Conservation (phyloP, 2,888 invertebrate genomes). For the Coelopa pilipes region DNA sequence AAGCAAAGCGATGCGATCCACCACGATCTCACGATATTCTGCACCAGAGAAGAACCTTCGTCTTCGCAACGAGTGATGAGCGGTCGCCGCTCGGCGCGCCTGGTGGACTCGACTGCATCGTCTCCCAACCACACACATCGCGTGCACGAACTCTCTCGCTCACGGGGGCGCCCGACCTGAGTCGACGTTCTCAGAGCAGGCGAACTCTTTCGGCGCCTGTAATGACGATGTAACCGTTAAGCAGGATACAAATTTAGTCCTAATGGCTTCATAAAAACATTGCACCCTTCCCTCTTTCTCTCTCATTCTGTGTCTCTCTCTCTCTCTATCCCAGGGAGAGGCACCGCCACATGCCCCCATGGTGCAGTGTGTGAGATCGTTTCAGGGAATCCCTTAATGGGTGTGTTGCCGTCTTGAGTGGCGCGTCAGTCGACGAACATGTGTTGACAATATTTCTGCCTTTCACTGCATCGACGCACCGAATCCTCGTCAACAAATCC, state of each 20-base stretch:
- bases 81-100: too few relatives aligned
- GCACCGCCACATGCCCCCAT: not conserved
- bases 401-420: conserved; percentile 26
- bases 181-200: not conserved
- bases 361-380: not conserved
- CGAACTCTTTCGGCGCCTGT: not conserved
- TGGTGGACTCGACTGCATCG: not conserved
- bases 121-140: not conserved
- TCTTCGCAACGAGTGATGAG: not conserved
- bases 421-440: conserved; percentile 41
- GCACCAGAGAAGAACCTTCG: not conserved
- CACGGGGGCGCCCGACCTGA: not conserved
- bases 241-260: not conserved
- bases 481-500: conserved; percentile 29
- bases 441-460: conserved; percentile 45
- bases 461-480: not conserved
- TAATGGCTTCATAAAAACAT: not conserved
- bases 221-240: conserved; percentile 1
- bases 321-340: not conserved
- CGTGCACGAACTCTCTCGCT: not conserved
- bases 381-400: conserved; percentile 47
- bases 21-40: conserved; percentile 1
- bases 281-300: not conserved
- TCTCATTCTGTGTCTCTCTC: not conserved
- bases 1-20: not conserved